phyloP scores from a whole-genome alignment of 2,113 vertebrate genomes.

The Mirounga angustirostris region DNA sequence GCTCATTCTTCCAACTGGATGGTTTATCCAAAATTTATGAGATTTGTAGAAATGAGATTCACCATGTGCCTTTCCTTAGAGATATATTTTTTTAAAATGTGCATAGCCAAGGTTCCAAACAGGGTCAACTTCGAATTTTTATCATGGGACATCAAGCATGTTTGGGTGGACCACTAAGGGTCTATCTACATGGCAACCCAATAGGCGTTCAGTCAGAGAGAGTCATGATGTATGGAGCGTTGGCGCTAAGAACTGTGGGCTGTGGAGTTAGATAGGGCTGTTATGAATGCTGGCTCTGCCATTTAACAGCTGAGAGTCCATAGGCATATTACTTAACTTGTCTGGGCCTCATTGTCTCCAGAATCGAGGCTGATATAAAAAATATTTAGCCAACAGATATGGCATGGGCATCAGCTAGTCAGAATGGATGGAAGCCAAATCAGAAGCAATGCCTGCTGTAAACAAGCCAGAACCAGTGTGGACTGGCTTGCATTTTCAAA shows the following conservation, averaged over 20 bases:
- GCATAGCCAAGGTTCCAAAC: neutral
- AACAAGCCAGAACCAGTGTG: slow-evolving; percentile 8
- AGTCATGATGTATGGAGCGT: neutral
- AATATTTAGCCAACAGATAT: slow-evolving; percentile 66
- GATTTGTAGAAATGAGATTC: slow-evolving; percentile 25
- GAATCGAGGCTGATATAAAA: slow-evolving; percentile 60
- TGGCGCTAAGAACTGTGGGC: neutral
- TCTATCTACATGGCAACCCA: neutral
- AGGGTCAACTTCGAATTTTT: neutral
- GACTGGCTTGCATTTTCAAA: slow-evolving; percentile 19
- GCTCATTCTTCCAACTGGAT: neutral
- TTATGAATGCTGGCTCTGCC: neutral
- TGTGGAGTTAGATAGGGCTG: neutral
- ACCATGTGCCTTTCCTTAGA: slow-evolving; percentile 9
- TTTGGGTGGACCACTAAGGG: neutral
- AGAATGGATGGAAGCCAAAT: slow-evolving; percentile 24
- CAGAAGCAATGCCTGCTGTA: neutral
- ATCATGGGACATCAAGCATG: neutral
- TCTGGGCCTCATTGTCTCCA: slow-evolving; percentile 44
- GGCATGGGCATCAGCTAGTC: neutral
- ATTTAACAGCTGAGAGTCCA: neutral
- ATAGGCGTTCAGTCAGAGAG: neutral
- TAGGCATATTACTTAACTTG: neutral
- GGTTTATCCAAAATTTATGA: slow-evolving; percentile 19
- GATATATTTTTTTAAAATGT: neutral